phyloP scores from a whole-genome alignment of 2,797 vertebrate genomes.

The Leucoraja ocellata region DNA sequence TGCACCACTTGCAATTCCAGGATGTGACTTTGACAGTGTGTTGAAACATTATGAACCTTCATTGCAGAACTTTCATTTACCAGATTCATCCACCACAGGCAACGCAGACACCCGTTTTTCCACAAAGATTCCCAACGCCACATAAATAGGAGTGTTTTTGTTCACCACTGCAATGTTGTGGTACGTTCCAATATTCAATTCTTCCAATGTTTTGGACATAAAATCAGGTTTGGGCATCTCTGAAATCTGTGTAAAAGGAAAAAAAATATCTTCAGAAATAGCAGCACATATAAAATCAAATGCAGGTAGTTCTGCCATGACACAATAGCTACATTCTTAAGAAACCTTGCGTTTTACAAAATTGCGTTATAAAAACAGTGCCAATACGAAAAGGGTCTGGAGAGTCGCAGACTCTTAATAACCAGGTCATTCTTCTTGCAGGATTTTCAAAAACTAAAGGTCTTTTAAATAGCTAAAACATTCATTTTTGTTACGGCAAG shows the following conservation, averaged over 20 bases:
- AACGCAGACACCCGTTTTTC: constrained; percentile 89
- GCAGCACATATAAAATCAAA: background rate
- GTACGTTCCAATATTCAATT: constrained; percentile 86
- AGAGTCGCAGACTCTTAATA: too few species aligned
- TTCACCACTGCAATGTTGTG: constrained; percentile 85
- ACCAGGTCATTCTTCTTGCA: too few species aligned
- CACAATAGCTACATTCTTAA: too few species aligned
- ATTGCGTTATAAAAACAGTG: too few species aligned
- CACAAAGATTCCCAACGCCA: constrained; percentile 91
- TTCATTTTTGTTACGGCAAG: too few species aligned
- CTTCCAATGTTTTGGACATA: constrained; percentile 72
- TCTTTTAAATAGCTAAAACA: too few species aligned
- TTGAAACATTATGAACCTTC: background rate
- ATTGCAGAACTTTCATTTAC: constrained; percentile 52
- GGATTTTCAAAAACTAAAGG: too few species aligned
- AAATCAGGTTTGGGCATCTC: constrained; percentile 90
- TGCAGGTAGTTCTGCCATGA: too few species aligned
- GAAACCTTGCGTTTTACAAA: too few species aligned
- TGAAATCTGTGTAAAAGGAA: constrained; percentile 65
- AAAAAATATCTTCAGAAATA: background rate
- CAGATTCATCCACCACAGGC: constrained; percentile 87
- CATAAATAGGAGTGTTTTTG: constrained; percentile 81
- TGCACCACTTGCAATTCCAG: background rate
- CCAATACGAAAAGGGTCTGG: too few species aligned
- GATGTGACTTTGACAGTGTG: background rate